phyloP scores from a whole-genome alignment of 2,888 invertebrate genomes.

The Cremastinae sp. region DNA sequence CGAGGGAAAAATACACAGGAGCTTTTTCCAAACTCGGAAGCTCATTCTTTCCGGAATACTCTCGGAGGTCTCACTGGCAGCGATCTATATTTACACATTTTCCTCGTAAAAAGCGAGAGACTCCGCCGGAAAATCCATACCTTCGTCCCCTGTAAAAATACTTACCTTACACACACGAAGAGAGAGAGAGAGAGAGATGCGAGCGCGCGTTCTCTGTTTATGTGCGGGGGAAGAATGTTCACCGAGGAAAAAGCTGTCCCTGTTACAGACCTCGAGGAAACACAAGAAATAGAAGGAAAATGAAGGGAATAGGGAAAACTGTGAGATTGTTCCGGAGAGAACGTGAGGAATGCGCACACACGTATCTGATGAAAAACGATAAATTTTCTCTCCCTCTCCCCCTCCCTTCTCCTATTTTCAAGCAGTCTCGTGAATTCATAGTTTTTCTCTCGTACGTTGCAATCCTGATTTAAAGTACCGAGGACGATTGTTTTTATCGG shows the following conservation, averaged over 20 bases:
- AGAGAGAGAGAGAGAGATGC: too few relatives aligned
- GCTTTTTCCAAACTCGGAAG: slow-evolving; percentile 29
- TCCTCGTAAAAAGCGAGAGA: slow-evolving; percentile 56
- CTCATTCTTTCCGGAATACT: slow-evolving; percentile 30
- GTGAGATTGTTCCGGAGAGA: slow-evolving; percentile 45
- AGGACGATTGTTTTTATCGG: neutral
- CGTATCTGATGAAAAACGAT: slow-evolving; percentile 1
- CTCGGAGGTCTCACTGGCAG: slow-evolving; percentile 28
- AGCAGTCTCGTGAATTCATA: slow-evolving; percentile 41
- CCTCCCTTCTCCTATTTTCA: neutral
- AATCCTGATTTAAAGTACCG: slow-evolving; percentile 19
- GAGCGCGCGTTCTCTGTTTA: neutral
- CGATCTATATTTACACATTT: slow-evolving; percentile 59
- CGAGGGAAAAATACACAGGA: slow-evolving; percentile 24
- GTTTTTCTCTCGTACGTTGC: slow-evolving; percentile 35
- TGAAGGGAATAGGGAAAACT: slow-evolving; percentile 38
- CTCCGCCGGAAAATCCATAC: slow-evolving; percentile 36
- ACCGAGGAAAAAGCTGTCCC: slow-evolving; percentile 48
- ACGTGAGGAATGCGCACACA: slow-evolving; percentile 14
- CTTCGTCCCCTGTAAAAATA: slow-evolving; percentile 21
- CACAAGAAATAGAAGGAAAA: slow-evolving; percentile 34
- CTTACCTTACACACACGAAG: neutral
- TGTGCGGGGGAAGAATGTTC: slow-evolving; percentile 43
- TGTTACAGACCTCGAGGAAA: slow-evolving; percentile 29
- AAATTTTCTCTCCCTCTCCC: neutral